Percentiles rank a stretch among this genome's conserved stretches.
Evolutionary conservation across 2,113 vertebrate species (phyloP).

Genomic region (Lepus timidus): DNA sequence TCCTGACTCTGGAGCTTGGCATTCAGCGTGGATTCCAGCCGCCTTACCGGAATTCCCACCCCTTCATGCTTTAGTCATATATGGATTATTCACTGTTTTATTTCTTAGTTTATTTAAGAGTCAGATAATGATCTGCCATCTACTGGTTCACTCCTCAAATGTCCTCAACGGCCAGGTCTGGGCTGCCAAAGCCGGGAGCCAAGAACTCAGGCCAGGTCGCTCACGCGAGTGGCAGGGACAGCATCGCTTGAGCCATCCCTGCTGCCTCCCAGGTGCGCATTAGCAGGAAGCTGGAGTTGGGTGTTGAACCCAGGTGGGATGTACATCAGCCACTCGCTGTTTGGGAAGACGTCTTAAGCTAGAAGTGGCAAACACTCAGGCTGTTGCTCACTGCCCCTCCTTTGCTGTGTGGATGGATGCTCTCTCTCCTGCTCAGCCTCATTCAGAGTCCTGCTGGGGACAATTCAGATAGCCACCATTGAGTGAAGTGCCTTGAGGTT

Average conservation of each 20-base stretch:
- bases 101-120: too few species aligned
- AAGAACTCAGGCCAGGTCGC: too few species aligned
- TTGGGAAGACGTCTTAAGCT: neutral
- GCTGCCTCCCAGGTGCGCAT: too few species aligned
- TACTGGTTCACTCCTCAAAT: too few species aligned
- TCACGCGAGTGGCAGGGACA: too few species aligned
- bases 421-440: neutral
- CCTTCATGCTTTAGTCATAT: neutral
- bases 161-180: too few species aligned
- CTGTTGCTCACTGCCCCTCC: neutral
- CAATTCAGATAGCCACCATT: neutral
- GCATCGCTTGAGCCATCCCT: too few species aligned
- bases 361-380: neutral
- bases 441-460: neutral
- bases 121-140: too few species aligned
- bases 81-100: neutral
- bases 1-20: neutral
- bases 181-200: too few species aligned
- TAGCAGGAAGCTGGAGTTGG: too few species aligned
- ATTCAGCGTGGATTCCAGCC: neutral
- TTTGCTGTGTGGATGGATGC: accelerated
- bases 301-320: too few species aligned
- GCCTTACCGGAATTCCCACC: neutral
- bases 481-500: neutral
- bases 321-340: neutral